These are phyloP conservation scores for Eulithis testata DNA, from an alignment of 2,888 invertebrate genomes.

Conservation along the genomic window DNA sequence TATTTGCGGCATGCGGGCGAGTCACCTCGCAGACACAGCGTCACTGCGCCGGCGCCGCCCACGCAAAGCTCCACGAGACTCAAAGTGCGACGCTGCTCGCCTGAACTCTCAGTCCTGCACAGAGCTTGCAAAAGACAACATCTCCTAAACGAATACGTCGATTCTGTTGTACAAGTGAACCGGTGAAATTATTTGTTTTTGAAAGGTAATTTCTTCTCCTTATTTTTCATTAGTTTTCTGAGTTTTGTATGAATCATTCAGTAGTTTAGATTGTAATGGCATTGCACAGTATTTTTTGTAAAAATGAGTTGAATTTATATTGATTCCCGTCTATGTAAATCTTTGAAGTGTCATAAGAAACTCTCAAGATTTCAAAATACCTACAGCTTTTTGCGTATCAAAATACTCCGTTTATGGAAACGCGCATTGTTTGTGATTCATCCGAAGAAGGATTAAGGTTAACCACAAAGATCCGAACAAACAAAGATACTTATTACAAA, in stretches of 20 bases:
- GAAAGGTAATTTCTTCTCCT: slow-evolving; percentile 46
- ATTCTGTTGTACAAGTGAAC: slow-evolving; percentile 38
- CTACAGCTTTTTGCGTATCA: not conserved
- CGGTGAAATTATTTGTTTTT: slow-evolving; percentile 43
- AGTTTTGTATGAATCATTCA: too few relatives aligned
- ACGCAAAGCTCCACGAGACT: slow-evolving; percentile 68
- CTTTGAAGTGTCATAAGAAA: not conserved
- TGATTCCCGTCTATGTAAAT: too few relatives aligned
- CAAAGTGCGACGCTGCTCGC: slow-evolving; percentile 63
- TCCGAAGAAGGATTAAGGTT: slow-evolving; percentile 16
- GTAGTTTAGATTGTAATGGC: too few relatives aligned
- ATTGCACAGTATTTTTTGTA: too few relatives aligned
- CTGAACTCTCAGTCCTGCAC: slow-evolving; percentile 67
- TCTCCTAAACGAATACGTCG: slow-evolving; percentile 47
- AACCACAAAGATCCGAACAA: slow-evolving; percentile 13
- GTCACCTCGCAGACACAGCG: slow-evolving; percentile 61
- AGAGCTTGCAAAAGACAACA: slow-evolving; percentile 70
- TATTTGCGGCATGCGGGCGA: slow-evolving; percentile 55
- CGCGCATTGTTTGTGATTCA: slow-evolving; percentile 4
- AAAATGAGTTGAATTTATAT: too few relatives aligned
- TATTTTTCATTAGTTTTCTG: slow-evolving; percentile 4
- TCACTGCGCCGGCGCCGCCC: slow-evolving; percentile 56
- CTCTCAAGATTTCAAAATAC: not conserved
- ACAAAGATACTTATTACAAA: slow-evolving; percentile 28
- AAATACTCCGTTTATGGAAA: slow-evolving; percentile 4